Conservation (phyloP, 2,113 vertebrate genomes). For the Carollia perspicillata region DNA sequence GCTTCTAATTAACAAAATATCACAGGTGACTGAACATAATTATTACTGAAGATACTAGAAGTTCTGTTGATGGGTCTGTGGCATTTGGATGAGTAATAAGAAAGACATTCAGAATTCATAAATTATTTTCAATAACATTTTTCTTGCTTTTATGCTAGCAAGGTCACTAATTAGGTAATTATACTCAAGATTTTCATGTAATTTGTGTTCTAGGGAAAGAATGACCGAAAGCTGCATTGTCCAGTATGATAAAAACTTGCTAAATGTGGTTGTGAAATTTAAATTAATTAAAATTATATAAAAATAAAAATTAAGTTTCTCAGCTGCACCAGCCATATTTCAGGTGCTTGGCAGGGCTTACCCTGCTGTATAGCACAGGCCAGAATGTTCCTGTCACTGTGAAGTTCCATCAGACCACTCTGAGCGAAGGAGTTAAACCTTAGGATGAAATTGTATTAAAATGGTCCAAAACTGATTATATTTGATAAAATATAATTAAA, state of each 20-base stretch:
- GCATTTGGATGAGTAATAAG: neutral
- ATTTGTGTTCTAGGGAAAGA: neutral
- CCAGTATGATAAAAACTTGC: neutral
- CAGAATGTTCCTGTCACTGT: neutral
- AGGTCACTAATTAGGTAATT: neutral
- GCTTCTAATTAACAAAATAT: neutral
- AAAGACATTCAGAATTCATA: neutral
- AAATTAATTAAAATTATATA: neutral
- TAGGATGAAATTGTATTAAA: neutral
- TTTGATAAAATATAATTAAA: neutral
- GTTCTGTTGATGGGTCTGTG: neutral
- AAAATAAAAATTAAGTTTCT: neutral
- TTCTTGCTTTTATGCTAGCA: neutral
- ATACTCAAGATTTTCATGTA: neutral
- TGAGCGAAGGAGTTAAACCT: neutral
- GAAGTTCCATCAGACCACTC: neutral
- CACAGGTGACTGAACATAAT: neutral
- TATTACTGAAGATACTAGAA: neutral
- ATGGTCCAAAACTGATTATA: neutral
- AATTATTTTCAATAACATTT: neutral
- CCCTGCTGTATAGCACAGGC: neutral
- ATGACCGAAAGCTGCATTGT: neutral
- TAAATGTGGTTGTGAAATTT: neutral
- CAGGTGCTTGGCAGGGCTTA: neutral
- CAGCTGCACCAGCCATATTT: neutral